Evolutionary conservation across 2,888 invertebrate species (phyloP), one percentile per base, ranked within the genome.

Genomic region (Drosophila fungiperda): DNA sequence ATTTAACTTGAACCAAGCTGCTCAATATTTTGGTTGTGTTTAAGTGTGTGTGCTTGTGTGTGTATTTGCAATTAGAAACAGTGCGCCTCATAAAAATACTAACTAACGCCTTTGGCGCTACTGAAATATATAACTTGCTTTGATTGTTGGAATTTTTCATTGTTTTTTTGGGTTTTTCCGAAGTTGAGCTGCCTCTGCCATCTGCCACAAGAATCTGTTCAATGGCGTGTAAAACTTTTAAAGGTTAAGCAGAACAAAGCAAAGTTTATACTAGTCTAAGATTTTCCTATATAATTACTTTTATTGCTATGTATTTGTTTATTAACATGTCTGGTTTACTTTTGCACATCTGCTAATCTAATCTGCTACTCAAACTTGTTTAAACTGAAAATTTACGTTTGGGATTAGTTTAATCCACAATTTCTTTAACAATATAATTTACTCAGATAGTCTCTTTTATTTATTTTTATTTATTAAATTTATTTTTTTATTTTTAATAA

Each of bases 121-220:
- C 67, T 55, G 20, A 12, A 55, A 66, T 66, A 67, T 33, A 67
- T 49, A 67, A 60, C 50, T 68, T 59, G 68, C 72, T 69, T 72
- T 81, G 81, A 72, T 80, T 83, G 65, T 71, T 64, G 79, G 65
- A 32, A 67, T 78, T 78, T 71, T 68, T 33, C 26, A 45, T 33
- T 23, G 36, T 36, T 53, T 45, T 26, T 29, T 29, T 29, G 26
- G 33, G 32, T 17, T 38, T 65, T 23, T 15, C n/a, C 6, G 11
- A 35, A 65, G 33, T 33, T 40, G 12, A 20, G 20, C 12, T 23
- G 45, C 45, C 45, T 3, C 23, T 12, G 20, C 15, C 15, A 20
- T 4, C 15, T 45, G 4, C 23, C 15, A 45, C 33, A 26, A 42
- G 45, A 53, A 53, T 64, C 52, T 66, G 66, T 66, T 65, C 48